These are phyloP conservation scores for Geopemphigus sp. DNA, from an alignment of 1,140 invertebrate species.

Conservation along the genomic window DNA sequence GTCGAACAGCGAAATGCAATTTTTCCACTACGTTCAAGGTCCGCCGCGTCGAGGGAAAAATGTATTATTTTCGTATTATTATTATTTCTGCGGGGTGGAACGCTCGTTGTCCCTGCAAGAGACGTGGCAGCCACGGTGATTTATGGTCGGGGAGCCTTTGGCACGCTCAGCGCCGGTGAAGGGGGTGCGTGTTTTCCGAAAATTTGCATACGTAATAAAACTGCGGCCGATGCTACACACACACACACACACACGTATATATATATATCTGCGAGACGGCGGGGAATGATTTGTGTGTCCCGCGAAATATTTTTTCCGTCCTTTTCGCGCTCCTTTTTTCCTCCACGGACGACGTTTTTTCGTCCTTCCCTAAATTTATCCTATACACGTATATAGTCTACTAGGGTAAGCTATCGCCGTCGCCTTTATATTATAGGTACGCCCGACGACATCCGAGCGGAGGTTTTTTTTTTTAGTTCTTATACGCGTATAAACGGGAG, in stretches of 20 bases:
- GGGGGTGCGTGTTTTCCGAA: conserved; percentile 41
- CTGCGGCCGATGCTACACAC: conserved; percentile 28
- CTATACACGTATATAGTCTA: conserved; percentile 4
- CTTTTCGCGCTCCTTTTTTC: neutral
- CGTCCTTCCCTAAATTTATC: conserved; percentile 25
- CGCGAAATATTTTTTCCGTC: conserved; percentile 20
- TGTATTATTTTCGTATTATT: neutral
- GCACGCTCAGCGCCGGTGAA: conserved; percentile 35
- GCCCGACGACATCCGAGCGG: conserved; percentile 6
- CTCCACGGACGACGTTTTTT: conserved; percentile 40
- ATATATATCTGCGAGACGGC: conserved; percentile 4
- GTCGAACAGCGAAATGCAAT: conserved; percentile 8
- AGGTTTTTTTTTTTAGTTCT: conserved; percentile 10
- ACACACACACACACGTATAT: too few relatives aligned
- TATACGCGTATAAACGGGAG: neutral
- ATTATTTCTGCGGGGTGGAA: conserved; percentile 1
- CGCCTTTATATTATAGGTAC: neutral
- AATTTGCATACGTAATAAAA: conserved; percentile 49
- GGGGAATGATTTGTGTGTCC: conserved; percentile 40
- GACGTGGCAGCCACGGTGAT: conserved; percentile 27
- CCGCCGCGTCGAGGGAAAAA: neutral
- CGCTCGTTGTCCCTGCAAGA: conserved; percentile 45
- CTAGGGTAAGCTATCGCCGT: too few relatives aligned
- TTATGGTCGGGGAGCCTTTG: conserved; percentile 28
- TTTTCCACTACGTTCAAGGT: neutral